These are phyloP conservation scores for Notocelia uddmanniana DNA, from an alignment of 2,888 invertebrate species.

Conservation along the genomic window DNA sequence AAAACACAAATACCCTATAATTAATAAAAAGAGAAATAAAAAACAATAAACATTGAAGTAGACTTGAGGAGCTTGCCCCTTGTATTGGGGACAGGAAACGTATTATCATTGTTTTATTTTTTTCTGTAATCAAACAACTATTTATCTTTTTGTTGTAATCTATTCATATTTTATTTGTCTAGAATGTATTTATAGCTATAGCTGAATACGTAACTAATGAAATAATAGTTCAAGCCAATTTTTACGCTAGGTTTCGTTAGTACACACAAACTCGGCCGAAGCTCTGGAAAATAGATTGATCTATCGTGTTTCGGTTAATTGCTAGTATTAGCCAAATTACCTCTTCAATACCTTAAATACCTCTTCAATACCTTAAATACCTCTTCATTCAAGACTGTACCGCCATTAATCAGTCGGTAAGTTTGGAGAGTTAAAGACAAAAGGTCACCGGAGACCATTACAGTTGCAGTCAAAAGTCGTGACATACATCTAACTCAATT, in stretches of 20 bases:
- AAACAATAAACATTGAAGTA: too few species aligned
- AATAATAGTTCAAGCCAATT: not conserved
- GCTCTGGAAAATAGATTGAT: constrained; percentile 9
- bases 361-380: constrained; percentile 14
- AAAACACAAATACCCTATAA: too few species aligned
- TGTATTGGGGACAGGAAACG: too few species aligned
- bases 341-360: constrained; percentile 16
- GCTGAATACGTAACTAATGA: not conserved
- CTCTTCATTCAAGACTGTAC: constrained; percentile 25
- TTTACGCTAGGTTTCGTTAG: not conserved
- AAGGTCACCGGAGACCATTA: constrained; percentile 20
- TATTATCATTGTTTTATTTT: too few species aligned
- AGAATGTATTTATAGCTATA: too few species aligned
- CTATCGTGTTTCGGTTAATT: constrained; percentile 29
- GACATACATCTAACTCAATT: constrained; percentile 18
- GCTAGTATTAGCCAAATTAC: constrained; percentile 22
- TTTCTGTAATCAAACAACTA: too few species aligned
- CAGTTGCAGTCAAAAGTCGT: constrained; percentile 30
- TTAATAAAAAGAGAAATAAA: too few species aligned
- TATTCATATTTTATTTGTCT: too few species aligned
- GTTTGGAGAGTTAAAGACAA: constrained; percentile 18
- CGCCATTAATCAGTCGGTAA: constrained; percentile 32
- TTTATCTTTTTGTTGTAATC: too few species aligned
- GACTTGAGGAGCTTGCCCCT: too few species aligned
- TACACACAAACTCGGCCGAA: not conserved